These are phyloP conservation scores for Manis crassicaudata DNA, from an alignment of 2,797 vertebrate species.

Conservation along the genomic window DNA sequence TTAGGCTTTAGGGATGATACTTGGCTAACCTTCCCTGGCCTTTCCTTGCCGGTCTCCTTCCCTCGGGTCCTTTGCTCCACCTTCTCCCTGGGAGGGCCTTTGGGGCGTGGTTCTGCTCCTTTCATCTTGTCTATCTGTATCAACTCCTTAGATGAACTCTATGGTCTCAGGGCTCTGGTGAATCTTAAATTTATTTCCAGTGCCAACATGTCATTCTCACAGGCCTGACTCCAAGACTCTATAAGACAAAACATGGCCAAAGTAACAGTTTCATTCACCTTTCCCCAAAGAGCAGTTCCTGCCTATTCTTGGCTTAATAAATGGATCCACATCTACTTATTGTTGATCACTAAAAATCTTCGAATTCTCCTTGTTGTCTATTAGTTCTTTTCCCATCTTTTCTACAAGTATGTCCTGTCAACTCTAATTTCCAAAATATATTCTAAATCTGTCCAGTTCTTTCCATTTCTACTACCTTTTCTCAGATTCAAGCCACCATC, in stretches of 20 bases:
- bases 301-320: background rate
- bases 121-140: background rate
- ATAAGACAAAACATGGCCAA: background rate
- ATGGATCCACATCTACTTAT: background rate
- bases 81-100: background rate
- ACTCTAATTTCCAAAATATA: slow-evolving; percentile 8
- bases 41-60: background rate
- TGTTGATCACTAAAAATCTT: background rate
- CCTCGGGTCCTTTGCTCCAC: background rate
- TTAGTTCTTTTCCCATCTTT: background rate
- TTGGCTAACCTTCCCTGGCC: background rate
- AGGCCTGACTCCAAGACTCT: background rate
- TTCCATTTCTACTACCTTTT: background rate
- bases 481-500: background rate
- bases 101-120: background rate
- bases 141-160: background rate
- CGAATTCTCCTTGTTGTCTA: background rate
- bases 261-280: background rate
- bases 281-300: background rate
- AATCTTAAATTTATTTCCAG: slow-evolving; percentile 26
- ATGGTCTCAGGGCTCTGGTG: background rate
- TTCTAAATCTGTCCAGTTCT: background rate
- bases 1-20: background rate
- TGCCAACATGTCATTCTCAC: slow-evolving; percentile 11
- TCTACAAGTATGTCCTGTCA: background rate